phyloP scores from a whole-genome alignment of 2,113 vertebrate species.

The Serilophus lunatus region DNA sequence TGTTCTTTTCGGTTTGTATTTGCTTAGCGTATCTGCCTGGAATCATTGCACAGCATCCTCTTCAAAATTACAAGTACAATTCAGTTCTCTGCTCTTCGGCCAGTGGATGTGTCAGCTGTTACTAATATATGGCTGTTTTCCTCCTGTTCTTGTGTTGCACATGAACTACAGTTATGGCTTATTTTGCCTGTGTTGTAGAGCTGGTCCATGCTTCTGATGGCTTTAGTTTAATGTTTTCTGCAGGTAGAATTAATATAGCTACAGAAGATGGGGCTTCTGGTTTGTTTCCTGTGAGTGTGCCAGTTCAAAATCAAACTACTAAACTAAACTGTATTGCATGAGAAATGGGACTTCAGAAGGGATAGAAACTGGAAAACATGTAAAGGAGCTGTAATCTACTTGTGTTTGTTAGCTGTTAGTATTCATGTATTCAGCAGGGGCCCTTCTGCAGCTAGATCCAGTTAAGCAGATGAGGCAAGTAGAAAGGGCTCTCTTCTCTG shows the following conservation, averaged over 20 bases:
- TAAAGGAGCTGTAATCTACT: neutral
- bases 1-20: neutral
- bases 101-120: neutral
- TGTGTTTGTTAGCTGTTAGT: neutral
- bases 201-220: neutral
- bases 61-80: neutral
- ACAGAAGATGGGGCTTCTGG: neutral
- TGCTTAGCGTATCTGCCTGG: neutral
- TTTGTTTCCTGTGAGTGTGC: neutral
- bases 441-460: neutral
- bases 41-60: neutral
- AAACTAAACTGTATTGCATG: neutral
- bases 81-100: neutral
- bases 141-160: neutral
- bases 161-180: neutral
- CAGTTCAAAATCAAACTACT: neutral
- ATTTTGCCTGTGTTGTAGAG: neutral
- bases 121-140: neutral
- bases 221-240: neutral
- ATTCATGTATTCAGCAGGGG: fast-evolving
- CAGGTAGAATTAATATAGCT: neutral
- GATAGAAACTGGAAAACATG: neutral
- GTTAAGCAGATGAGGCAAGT: neutral
- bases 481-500: neutral
- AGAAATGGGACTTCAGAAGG: neutral